Conservation (phyloP, 1,140 invertebrate genomes). For the Phymorhynchus buccinoides region DNA sequence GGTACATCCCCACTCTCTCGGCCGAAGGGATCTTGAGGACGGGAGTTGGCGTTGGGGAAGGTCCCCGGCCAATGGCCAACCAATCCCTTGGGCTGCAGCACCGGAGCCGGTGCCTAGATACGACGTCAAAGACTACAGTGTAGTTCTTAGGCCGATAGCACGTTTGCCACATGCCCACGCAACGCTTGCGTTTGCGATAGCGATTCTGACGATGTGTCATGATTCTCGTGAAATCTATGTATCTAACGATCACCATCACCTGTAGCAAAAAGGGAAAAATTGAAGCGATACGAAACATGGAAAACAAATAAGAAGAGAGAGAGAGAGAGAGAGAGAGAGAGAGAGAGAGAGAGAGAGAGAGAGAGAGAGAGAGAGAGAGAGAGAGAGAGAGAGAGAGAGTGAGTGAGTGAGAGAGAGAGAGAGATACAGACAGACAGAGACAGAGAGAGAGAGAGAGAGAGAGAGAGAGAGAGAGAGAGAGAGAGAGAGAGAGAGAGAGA, state of each 20-base stretch:
- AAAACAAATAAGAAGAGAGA: constrained; percentile 8
- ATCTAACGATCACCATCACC: background rate
- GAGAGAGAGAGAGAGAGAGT: constrained; percentile 28
- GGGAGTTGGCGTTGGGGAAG: too few relatives aligned
- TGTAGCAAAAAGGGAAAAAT: background rate
- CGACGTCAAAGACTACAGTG: too few relatives aligned
- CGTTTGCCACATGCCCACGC: too few relatives aligned
- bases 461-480: constrained; percentile 32
- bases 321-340: constrained; percentile 30
- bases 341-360: constrained; percentile 27
- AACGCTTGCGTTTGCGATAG: background rate
- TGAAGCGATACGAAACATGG: background rate
- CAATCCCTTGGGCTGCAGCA: too few relatives aligned
- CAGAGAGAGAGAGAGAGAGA: constrained; percentile 33
- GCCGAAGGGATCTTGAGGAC: too few relatives aligned
- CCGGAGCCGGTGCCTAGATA: too few relatives aligned
- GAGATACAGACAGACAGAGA: too few relatives aligned
- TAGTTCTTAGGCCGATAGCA: too few relatives aligned
- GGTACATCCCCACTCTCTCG: too few relatives aligned
- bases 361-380: constrained; percentile 23
- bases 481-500: constrained; percentile 17
- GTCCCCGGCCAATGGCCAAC: too few relatives aligned
- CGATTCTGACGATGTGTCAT: background rate
- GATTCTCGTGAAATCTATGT: background rate
- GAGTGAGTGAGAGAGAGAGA: too few relatives aligned